Evolutionary conservation across 2,113 vertebrate genomes (phyloP).

Genomic region (Sinosuthora webbiana): DNA sequence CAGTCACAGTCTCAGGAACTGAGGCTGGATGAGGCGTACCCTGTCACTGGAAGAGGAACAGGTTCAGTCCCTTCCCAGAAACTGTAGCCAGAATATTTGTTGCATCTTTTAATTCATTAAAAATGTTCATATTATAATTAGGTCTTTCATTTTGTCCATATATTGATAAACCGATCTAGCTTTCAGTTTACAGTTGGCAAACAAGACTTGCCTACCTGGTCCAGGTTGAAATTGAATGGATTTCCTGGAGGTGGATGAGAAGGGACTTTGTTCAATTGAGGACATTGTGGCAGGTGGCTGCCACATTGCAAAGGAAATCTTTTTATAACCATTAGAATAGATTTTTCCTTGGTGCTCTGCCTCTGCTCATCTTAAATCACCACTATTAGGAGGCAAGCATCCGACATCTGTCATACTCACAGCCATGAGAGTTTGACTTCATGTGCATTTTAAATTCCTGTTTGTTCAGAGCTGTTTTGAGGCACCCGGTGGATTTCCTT

Average conservation of each 20-base stretch:
- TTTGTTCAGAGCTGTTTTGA: not conserved
- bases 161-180: not conserved
- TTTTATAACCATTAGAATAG: not conserved
- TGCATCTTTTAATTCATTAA: not conserved
- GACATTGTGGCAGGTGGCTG: not conserved
- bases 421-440: not conserved
- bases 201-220: not conserved
- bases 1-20: not conserved
- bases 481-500: not conserved
- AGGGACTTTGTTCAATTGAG: not conserved
- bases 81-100: not conserved
- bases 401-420: rapidly evolving
- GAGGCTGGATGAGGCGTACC: not conserved
- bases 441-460: not conserved
- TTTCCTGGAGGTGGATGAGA: not conserved
- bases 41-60: not conserved
- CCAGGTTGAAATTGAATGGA: not conserved
- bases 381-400: not conserved
- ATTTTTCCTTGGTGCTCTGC: not conserved
- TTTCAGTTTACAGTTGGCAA: not conserved
- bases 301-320: not conserved
- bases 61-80: not conserved
- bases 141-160: not conserved
- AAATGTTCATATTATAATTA: not conserved
- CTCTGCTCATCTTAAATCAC: not conserved